phyloP scores from a whole-genome alignment of 1,140 invertebrate genomes.

The Tribolium castaneum region DNA sequence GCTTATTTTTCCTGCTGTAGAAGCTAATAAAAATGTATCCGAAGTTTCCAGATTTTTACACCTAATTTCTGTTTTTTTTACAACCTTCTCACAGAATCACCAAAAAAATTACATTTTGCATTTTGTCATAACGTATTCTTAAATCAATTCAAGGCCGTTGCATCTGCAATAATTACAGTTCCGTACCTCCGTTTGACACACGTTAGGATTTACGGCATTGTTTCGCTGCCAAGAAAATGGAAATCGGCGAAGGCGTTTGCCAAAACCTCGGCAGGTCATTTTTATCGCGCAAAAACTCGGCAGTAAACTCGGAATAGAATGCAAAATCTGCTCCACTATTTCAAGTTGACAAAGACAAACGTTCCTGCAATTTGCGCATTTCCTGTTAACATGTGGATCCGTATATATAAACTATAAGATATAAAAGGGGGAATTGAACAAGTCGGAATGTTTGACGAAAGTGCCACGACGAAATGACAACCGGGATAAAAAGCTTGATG shows the following conservation, averaged over 20 bases:
- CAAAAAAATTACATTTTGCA: too few species aligned
- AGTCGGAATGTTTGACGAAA: conserved; percentile 42
- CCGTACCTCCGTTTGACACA: background rate
- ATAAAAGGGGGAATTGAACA: conserved; percentile 40
- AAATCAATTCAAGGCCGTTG: background rate
- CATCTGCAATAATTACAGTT: conserved; percentile 22
- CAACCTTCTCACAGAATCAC: too few species aligned
- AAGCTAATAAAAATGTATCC: too few species aligned
- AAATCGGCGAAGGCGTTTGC: conserved; percentile 30
- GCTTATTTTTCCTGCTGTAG: too few species aligned
- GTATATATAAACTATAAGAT: conserved; percentile 38
- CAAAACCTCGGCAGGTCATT: conserved; percentile 42
- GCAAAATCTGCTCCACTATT: conserved; percentile 51
- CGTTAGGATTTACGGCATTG: background rate
- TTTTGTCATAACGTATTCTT: too few species aligned
- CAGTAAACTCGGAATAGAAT: conserved; percentile 44
- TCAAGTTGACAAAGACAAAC: conserved; percentile 52
- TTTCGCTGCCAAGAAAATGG: conserved; percentile 36
- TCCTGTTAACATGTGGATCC: conserved; percentile 40
- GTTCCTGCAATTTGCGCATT: conserved; percentile 53
- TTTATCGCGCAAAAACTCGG: conserved; percentile 38
- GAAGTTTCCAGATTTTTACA: too few species aligned
- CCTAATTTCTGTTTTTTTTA: too few species aligned
- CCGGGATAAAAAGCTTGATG: conserved; percentile 44
- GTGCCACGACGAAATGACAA: conserved; percentile 39